phyloP scores from a whole-genome alignment of 2,888 invertebrate species.

The Campaea margaritaria region DNA sequence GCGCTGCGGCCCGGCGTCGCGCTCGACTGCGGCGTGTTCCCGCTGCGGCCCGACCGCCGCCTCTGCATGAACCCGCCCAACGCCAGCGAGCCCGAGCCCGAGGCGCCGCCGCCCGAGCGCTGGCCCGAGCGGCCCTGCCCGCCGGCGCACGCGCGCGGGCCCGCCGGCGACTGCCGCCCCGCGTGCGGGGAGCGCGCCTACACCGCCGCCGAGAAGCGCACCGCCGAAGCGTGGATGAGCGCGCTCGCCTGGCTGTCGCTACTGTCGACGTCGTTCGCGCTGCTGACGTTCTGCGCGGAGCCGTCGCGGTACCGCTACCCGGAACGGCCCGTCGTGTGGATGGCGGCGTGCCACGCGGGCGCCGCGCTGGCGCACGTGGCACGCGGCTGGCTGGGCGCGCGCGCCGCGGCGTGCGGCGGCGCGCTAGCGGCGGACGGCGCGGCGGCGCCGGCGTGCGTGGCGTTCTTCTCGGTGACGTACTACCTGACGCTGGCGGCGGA shows the following conservation, averaged over 20 bases:
- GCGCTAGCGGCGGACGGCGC: constrained; percentile 79
- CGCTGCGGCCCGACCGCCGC: constrained; percentile 88
- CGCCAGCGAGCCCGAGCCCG: constrained; percentile 74
- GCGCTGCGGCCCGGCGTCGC: constrained; percentile 73
- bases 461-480: constrained; percentile 90
- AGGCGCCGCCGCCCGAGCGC: constrained; percentile 74
- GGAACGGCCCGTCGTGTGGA: constrained; percentile 95
- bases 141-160: constrained; percentile 85
- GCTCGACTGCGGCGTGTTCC: constrained; percentile 92
- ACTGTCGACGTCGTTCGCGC: constrained; percentile 92
- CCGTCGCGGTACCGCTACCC: constrained; percentile 96
- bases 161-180: constrained; percentile 86
- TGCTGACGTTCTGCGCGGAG: constrained; percentile 95
- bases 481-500: constrained; percentile 92
- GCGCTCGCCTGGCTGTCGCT: constrained; percentile 92
- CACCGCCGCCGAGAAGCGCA: constrained; percentile 87
- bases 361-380: constrained; percentile 91
- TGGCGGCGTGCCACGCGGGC: constrained; percentile 94
- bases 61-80: constrained; percentile 91
- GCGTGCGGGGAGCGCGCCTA: constrained; percentile 89
- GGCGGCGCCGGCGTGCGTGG: constrained; percentile 87
- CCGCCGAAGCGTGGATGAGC: constrained; percentile 90
- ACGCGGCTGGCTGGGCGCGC: constrained; percentile 86
- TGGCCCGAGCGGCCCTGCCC: constrained; percentile 82
- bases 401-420: constrained; percentile 63